Conservation (phyloP, 2,888 invertebrate species). For the Macaria liturata region DNA sequence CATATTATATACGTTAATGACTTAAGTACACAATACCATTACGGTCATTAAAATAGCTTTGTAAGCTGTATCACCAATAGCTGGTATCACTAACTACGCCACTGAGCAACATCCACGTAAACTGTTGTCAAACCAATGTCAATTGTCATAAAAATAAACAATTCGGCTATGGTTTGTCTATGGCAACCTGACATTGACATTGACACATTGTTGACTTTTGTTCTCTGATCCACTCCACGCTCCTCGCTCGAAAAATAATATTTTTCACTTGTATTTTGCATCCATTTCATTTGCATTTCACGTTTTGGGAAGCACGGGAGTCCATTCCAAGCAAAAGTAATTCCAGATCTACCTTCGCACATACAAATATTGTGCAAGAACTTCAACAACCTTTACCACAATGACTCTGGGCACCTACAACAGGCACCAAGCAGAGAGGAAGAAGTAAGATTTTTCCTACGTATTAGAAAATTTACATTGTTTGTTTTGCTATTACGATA, state of each 20-base stretch:
- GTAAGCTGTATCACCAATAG: not conserved
- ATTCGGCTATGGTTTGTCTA: too few relatives aligned
- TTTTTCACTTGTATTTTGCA: too few relatives aligned
- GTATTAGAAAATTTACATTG: conserved; percentile 4
- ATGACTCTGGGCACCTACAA: conserved; percentile 79
- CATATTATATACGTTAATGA: too few relatives aligned
- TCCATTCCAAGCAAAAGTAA: too few relatives aligned
- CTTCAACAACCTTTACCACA: conserved; percentile 34
- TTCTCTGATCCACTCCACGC: conserved; percentile 32
- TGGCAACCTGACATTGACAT: conserved; percentile 1
- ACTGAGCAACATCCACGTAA: conserved; percentile 49
- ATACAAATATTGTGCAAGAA: conserved; percentile 6
- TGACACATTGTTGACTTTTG: not conserved
- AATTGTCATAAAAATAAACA: conserved; percentile 1
- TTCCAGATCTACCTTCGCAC: conserved; percentile 33
- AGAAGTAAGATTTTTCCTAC: conserved; percentile 58
- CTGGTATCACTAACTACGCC: conserved; percentile 10
- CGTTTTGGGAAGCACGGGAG: too few relatives aligned
- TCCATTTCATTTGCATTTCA: too few relatives aligned
- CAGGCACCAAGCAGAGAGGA: conserved; percentile 73
- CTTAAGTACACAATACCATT: not conserved
- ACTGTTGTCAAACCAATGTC: conserved; percentile 30
- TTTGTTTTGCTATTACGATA: too few relatives aligned
- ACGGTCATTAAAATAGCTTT: not conserved
- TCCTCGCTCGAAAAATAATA: conserved; percentile 29